Percentiles rank a stretch among this genome's conserved stretches.
Conservation (phyloP, 2,888 invertebrate genomes). For the Salpingus planirostris region DNA sequence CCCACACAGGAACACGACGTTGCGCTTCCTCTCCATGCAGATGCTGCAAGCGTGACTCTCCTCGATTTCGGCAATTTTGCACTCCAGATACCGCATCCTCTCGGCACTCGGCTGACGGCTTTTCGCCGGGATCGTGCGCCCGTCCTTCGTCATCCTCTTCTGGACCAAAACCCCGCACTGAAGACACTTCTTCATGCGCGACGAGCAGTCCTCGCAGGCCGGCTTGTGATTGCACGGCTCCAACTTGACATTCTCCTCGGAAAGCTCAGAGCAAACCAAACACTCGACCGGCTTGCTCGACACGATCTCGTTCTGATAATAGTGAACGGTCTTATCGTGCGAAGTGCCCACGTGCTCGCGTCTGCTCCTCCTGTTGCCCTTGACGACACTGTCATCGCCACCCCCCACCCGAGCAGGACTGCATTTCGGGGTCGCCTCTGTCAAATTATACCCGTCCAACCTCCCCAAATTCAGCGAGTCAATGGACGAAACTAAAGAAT, state of each 20-base stretch:
- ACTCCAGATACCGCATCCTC: slow-evolving; percentile 59
- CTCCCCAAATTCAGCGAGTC: slow-evolving; percentile 28
- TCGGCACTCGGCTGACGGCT: slow-evolving; percentile 57
- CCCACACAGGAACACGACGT: slow-evolving; percentile 82
- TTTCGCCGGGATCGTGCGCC: slow-evolving; percentile 41
- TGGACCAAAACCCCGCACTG: slow-evolving; percentile 55
- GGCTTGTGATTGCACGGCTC: slow-evolving; percentile 68
- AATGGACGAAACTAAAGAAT: slow-evolving; percentile 19
- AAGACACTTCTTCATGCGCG: slow-evolving; percentile 69
- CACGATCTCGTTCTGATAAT: slow-evolving; percentile 32
- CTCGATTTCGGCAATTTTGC: slow-evolving; percentile 76
- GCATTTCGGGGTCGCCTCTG: slow-evolving; percentile 23
- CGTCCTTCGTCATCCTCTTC: slow-evolving; percentile 47
- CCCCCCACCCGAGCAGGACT: slow-evolving; percentile 28
- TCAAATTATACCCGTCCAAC: slow-evolving; percentile 36
- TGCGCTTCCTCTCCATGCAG: slow-evolving; percentile 76
- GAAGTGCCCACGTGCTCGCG: slow-evolving; percentile 32
- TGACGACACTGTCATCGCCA: slow-evolving; percentile 25
- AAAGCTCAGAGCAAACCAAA: slow-evolving; percentile 61
- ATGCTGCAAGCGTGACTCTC: slow-evolving; percentile 79
- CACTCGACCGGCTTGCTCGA: slow-evolving; percentile 49
- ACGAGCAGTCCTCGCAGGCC: slow-evolving; percentile 65
- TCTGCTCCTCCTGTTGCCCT: slow-evolving; percentile 19
- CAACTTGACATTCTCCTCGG: slow-evolving; percentile 53
- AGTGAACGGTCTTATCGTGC: slow-evolving; percentile 35